Evolutionary conservation across 2,113 vertebrate genomes (phyloP).

Genomic region (Labeo catla): DNA sequence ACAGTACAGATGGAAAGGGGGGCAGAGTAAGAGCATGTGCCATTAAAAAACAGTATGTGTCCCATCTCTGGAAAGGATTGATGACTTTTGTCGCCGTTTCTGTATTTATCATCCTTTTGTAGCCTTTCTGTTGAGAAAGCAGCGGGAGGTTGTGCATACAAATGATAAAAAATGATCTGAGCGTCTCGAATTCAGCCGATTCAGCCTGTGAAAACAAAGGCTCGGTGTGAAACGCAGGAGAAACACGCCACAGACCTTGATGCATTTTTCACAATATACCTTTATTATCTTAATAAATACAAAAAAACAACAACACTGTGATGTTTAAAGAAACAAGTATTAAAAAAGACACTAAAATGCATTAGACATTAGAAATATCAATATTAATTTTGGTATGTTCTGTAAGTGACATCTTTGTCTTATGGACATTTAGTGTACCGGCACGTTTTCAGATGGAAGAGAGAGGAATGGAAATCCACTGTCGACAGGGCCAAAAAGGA

Average conservation of each 20-base stretch:
- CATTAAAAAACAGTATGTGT: constrained; percentile 31
- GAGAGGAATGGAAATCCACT: constrained; percentile 66
- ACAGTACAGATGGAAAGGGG: neutral
- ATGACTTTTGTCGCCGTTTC: constrained; percentile 5
- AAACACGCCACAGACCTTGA: constrained; percentile 74
- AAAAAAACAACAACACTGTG: constrained; percentile 82
- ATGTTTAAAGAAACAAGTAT: constrained; percentile 78
- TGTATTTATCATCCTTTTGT: constrained; percentile 47
- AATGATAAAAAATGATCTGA: constrained; percentile 68
- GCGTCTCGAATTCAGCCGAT: constrained; percentile 39
- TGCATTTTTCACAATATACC: constrained; percentile 86
- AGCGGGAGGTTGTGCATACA: constrained; percentile 72
- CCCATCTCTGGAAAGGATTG: constrained; percentile 1
- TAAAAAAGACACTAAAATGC: constrained; percentile 78
- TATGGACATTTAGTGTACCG: constrained; percentile 70
- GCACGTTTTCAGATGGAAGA: constrained; percentile 64
- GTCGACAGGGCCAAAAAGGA: constrained; percentile 57
- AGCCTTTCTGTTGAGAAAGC: constrained; percentile 67
- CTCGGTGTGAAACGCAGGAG: neutral
- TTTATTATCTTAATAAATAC: constrained; percentile 88
- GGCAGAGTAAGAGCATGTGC: neutral
- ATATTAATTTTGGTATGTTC: constrained; percentile 82
- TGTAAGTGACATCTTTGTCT: constrained; percentile 80
- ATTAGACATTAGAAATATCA: constrained; percentile 79
- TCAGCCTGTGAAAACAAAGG: constrained; percentile 38